Conservation (phyloP, 92 coral and sea anemone genomes). For the Actinostola sp. region DNA sequence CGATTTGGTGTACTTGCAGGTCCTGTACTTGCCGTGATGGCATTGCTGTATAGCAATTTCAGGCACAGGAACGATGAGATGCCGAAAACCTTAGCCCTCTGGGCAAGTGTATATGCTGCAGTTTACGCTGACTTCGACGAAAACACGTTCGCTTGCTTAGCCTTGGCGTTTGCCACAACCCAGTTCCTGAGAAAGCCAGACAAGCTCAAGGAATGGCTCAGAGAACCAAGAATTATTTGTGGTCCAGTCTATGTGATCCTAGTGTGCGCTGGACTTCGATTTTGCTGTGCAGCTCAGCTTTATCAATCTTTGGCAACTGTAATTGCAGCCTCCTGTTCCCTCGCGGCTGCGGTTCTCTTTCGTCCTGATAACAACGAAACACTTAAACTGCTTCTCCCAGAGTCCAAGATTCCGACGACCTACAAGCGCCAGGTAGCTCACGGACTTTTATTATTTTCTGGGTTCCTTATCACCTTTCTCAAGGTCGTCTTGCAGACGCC, state of each 20-base stretch:
- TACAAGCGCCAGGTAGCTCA: slow-evolving; percentile 25
- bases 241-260: slow-evolving; percentile 51
- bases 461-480: slow-evolving; percentile 7
- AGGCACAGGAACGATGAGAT: slow-evolving; percentile 9
- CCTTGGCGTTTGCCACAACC: slow-evolving; percentile 41
- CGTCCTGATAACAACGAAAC: slow-evolving; percentile 59
- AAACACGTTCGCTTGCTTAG: slow-evolving; percentile 22
- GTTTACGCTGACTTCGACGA: slow-evolving; percentile 15
- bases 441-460: slow-evolving; percentile 27
- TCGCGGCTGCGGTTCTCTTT: slow-evolving; percentile 51
- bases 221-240: slow-evolving; percentile 43
- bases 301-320: not conserved
- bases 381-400: slow-evolving; percentile 34
- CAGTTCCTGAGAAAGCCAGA: slow-evolving; percentile 57
- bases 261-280: slow-evolving; percentile 31
- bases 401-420: slow-evolving; percentile 32
- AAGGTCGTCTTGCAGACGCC: not conserved
- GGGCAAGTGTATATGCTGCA: slow-evolving; percentile 4
- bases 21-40: not conserved
- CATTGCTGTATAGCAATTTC: slow-evolving; percentile 2
- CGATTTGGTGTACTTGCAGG: not conserved
- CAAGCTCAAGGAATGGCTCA: slow-evolving; percentile 19
- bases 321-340: slow-evolving; percentile 28
- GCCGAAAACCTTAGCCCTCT: slow-evolving; percentile 27
- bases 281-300: not conserved